Evolutionary conservation across 2,113 vertebrate genomes (phyloP).

Genomic region (Sylvia atricapilla): DNA sequence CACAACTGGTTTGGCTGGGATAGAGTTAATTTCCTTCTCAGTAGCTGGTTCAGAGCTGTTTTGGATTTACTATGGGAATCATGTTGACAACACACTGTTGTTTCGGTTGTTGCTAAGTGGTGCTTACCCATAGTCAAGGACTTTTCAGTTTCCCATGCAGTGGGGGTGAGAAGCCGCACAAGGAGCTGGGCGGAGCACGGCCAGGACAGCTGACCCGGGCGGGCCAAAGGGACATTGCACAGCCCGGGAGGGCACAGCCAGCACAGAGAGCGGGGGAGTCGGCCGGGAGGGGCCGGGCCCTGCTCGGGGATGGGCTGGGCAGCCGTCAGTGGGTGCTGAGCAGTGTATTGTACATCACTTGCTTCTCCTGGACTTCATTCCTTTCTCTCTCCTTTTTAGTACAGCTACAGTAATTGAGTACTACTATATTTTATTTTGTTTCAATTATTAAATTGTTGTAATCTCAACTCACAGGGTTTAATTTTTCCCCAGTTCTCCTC

Average conservation of each 20-base stretch:
- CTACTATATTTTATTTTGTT: background rate
- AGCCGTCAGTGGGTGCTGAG: fast-evolving
- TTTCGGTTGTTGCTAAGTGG: background rate
- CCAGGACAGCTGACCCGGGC: background rate
- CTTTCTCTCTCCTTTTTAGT: background rate
- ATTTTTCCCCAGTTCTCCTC: background rate
- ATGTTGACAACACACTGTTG: background rate
- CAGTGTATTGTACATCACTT: background rate
- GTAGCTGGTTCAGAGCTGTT: background rate
- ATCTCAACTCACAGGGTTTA: background rate
- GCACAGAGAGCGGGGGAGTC: background rate
- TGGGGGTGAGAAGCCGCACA: background rate
- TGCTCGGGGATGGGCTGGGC: background rate
- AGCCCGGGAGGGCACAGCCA: background rate
- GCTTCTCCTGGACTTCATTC: background rate
- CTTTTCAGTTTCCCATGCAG: background rate
- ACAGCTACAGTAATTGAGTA: background rate
- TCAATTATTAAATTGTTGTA: background rate
- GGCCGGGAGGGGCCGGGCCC: fast-evolving
- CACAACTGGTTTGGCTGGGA: background rate
- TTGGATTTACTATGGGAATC: background rate
- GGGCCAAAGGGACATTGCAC: background rate
- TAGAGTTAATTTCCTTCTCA: background rate
- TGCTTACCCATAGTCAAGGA: background rate
- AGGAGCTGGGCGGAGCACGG: background rate